phyloP scores from a whole-genome alignment of 2,888 invertebrate genomes.

The Tridacna crocea region DNA sequence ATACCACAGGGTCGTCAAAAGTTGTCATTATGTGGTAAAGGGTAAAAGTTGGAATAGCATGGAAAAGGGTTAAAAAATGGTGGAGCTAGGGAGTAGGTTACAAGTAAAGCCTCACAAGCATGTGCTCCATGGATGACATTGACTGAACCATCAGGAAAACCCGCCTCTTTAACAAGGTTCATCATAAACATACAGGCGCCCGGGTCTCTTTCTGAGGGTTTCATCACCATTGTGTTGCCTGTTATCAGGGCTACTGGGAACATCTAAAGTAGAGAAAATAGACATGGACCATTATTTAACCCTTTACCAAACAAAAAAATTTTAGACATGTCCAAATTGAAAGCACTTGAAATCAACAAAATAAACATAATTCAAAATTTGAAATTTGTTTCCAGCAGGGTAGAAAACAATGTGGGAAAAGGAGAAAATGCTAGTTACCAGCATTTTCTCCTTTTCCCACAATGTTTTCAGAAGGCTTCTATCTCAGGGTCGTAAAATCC shows the following conservation, averaged over 20 bases:
- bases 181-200: constrained; percentile 98
- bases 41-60: too few species aligned
- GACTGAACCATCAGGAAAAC: constrained; percentile 97
- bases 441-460: not conserved
- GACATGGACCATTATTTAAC: too few species aligned
- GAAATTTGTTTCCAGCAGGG: not conserved
- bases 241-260: constrained; percentile 90
- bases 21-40: too few species aligned
- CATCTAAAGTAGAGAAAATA: constrained; percentile 84
- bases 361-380: too few species aligned
- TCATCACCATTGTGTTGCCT: constrained; percentile 97
- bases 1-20: too few species aligned
- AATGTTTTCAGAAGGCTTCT: not conserved
- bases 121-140: constrained; percentile 98
- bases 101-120: constrained; percentile 85
- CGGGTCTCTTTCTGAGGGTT: constrained; percentile 98
- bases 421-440: not conserved
- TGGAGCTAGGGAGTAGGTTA: too few species aligned
- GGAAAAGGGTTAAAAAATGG: too few species aligned
- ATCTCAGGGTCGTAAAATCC: not conserved
- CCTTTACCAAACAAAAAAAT: too few species aligned
- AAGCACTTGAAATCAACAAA: too few species aligned
- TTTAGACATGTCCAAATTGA: too few species aligned
- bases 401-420: not conserved
- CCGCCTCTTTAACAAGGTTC: constrained; percentile 96